These are phyloP conservation scores for Limnephilus lunatus DNA, from an alignment of 2,888 invertebrate species.

Conservation along the genomic window DNA sequence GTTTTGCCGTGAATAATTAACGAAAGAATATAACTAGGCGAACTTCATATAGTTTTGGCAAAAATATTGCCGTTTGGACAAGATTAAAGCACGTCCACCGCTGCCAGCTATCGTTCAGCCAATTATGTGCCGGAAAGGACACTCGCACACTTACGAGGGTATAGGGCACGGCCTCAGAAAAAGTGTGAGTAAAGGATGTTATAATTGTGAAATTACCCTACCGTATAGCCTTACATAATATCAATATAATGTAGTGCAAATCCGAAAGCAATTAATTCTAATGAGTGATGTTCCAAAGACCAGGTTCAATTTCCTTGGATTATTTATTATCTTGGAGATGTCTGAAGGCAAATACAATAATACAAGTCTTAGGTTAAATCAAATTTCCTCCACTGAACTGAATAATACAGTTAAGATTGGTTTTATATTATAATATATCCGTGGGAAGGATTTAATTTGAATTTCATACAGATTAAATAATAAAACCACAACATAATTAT, in stretches of 20 bases:
- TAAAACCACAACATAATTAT: not conserved
- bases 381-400: constrained; percentile 4
- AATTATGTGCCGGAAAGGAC: no score
- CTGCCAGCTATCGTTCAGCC: no score
- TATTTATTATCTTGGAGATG: not conserved
- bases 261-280: not conserved
- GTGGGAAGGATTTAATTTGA: not conserved
- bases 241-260: not conserved
- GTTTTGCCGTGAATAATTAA: no score
- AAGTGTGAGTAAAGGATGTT: no score
- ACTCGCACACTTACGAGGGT: no score
- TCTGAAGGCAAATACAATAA: constrained; percentile 9
- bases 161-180: no score
- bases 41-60: no score
- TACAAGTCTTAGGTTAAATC: not conserved
- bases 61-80: no score
- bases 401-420: not conserved
- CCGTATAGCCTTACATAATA: no score
- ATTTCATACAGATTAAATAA: not conserved
- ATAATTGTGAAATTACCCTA: no score
- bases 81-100: no score
- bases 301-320: not conserved
- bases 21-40: no score
- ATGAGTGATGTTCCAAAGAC: not conserved
- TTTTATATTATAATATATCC: not conserved